These are phyloP conservation scores for Brienomyrus brachyistius DNA, from an alignment of 2,113 vertebrate species.

Conservation along the genomic window DNA sequence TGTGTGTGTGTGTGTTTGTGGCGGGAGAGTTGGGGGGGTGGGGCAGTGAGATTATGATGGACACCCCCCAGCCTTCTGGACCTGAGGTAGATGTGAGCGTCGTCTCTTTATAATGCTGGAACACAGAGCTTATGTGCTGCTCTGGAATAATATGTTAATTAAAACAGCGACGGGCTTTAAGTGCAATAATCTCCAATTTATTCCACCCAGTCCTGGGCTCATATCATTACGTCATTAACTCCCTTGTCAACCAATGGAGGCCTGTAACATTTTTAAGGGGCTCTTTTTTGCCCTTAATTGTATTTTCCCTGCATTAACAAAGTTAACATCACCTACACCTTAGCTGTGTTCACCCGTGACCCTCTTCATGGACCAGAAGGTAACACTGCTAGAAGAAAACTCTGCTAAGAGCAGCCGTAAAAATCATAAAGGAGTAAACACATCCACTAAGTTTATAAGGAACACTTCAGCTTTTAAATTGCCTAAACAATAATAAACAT, in stretches of 20 bases:
- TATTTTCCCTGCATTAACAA: conserved; percentile 13
- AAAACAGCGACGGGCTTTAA: conserved; percentile 20
- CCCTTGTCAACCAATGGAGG: conserved; percentile 4
- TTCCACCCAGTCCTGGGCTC: neutral
- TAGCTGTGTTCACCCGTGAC: neutral
- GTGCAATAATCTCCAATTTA: conserved; percentile 23
- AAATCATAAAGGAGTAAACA: neutral
- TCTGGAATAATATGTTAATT: conserved; percentile 23
- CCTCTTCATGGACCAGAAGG: neutral
- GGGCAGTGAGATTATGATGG: neutral
- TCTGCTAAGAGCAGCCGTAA: neutral
- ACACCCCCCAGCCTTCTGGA: neutral
- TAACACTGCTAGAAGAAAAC: neutral
- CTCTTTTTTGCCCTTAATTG: neutral
- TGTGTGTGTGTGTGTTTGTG: neutral
- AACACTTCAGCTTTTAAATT: neutral
- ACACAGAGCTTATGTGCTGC: conserved; percentile 8
- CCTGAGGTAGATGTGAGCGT: neutral
- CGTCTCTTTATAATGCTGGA: neutral
- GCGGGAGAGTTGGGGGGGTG: too few relatives aligned
- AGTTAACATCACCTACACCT: conserved; percentile 6
- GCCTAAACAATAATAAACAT: neutral
- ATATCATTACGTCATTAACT: conserved; percentile 15
- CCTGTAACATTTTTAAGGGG: neutral
- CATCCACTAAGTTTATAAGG: neutral